Conservation (phyloP, 35 echinoderm and acorn worm species). For the Ophiothrix spiculata region DNA sequence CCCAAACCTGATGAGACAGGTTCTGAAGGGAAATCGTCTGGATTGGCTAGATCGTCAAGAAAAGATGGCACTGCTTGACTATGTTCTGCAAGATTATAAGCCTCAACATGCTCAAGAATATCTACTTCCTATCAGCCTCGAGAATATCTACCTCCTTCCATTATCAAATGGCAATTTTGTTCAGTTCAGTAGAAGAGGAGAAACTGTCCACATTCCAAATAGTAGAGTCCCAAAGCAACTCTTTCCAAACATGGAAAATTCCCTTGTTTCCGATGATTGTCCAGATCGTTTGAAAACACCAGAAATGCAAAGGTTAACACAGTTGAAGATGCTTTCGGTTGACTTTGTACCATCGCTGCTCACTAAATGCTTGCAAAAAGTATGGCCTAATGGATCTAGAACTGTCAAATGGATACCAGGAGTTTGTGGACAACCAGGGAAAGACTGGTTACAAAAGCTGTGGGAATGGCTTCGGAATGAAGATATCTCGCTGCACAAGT, state of each 20-base stretch:
- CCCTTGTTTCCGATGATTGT: neutral
- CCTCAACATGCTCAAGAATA: neutral
- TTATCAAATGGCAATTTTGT: conserved; percentile 33
- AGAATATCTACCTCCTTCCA: conserved; percentile 39
- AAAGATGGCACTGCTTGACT: neutral
- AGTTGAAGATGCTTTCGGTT: neutral
- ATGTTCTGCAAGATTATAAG: neutral
- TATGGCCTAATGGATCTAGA: neutral
- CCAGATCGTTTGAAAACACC: neutral
- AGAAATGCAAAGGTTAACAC: neutral
- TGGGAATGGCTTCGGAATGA: conserved; percentile 8
- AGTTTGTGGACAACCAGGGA: neutral
- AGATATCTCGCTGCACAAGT: neutral
- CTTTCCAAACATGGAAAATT: neutral
- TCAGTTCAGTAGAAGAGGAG: neutral
- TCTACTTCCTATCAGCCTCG: no score
- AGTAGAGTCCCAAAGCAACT: neutral
- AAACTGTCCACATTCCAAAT: neutral
- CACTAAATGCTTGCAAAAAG: neutral
- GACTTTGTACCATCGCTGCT: neutral
- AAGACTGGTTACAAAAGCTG: neutral
- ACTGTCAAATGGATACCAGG: conserved; percentile 8
- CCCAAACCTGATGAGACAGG: neutral
- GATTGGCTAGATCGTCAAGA: neutral
- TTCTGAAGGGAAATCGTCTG: neutral